Base-by-base conservation (phyloP, 2,113 vertebrate species). In the Nannobrachium achirus region DNA sequence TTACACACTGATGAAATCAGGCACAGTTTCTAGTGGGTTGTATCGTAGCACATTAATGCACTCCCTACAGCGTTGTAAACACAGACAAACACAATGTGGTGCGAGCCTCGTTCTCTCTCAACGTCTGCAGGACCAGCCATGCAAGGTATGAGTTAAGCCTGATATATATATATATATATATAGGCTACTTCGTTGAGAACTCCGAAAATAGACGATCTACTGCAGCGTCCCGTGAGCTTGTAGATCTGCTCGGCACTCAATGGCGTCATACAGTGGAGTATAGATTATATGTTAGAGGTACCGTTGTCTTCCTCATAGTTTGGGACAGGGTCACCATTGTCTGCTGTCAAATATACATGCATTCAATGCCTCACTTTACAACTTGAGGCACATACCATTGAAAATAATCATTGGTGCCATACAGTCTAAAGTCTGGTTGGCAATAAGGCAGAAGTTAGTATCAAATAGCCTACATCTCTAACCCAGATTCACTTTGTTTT, bases 1-100 rank as follows among this genome's bases (percentile, higher is more conserved):
- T 90, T 88, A 78, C 72, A 84, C 64, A 60, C 69, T 79, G 73
- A 83, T 82, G 75, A 71, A 75, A 83, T 79, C 56, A 79, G 80
- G 80, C 74, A 85, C 61, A 65, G 58, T 59, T 41, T 58, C 64
- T 81, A 56, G 68, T 44, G 64, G 71, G 69, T 56, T 79, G 74
- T 69, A 75, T 63, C 75, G 75, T 73, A 15, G 69, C 63, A 71
- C 50, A 70, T 82, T 83, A 89, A 74, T 83, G 63, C 66, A 66
- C 63, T 76, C 71, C 69, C 73, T 85, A 75, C 39, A 80, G 63
- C 57, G 73, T 53, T 66, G 76, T 66, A 83, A 89, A 86, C 84
- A 78, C 42, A 63, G 60, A 49, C 51, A 78, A 60, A 78, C 75
- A 39, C 59, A 79, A 67, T 55, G 51, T 56, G 73, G 70, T 61